Evolutionary conservation across 2,113 vertebrate species (phyloP).

Genomic region (Rhegmatorhina hoffmannsi): DNA sequence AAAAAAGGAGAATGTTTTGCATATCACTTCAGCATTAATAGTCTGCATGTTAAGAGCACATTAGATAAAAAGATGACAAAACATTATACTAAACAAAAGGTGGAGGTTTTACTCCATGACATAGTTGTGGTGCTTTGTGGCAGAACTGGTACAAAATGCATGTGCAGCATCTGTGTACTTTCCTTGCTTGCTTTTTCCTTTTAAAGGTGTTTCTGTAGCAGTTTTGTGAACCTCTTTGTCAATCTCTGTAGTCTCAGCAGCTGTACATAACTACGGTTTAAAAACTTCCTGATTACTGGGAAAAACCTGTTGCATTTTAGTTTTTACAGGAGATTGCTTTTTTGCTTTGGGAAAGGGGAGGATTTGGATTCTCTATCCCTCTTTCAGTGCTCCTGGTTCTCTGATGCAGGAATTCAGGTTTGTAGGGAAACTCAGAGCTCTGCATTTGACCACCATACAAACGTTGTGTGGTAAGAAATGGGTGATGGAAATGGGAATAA

Average conservation of each 20-base stretch:
- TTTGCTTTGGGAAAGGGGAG: not conserved
- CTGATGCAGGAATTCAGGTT: not conserved
- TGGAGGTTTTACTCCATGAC: not conserved
- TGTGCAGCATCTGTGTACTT: not conserved
- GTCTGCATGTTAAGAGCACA: not conserved
- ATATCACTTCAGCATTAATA: not conserved
- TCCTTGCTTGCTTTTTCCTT: not conserved
- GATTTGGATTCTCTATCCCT: not conserved
- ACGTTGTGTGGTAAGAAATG: not conserved
- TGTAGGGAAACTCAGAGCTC: not conserved
- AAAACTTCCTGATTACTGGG: not conserved
- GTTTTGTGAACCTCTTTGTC: not conserved
- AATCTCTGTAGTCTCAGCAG: not conserved
- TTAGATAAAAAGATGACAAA: not conserved
- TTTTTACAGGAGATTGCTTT: not conserved
- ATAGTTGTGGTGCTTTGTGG: not conserved
- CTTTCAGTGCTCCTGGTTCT: not conserved
- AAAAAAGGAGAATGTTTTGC: not conserved
- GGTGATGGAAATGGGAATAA: not conserved
- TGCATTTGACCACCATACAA: not conserved
- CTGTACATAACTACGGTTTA: not conserved
- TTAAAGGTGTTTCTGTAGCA: not conserved
- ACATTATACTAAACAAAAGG: not conserved
- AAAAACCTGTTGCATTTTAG: not conserved
- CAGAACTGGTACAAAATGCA: not conserved